Evolutionary conservation across 2,797 vertebrate genomes (phyloP).

Genomic region (Eidolon dupreanum): DNA sequence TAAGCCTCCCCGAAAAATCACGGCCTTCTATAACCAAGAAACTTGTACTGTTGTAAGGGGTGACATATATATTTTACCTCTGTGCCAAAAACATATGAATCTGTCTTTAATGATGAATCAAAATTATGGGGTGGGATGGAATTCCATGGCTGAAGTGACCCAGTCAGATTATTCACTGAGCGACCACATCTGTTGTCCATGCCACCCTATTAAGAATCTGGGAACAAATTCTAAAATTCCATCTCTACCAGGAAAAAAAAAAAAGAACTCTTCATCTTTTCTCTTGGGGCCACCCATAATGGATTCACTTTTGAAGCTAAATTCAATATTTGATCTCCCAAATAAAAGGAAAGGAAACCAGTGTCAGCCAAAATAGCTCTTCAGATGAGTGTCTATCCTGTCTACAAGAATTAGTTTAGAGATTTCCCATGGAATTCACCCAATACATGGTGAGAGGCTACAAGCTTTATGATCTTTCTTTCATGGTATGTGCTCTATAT

Average conservation of each 20-base stretch:
- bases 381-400: neutral
- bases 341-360: slow-evolving; percentile 40
- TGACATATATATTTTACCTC: neutral
- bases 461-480: neutral
- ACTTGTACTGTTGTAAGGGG: neutral
- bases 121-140: neutral
- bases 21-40: neutral
- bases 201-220: neutral
- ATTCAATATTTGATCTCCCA: slow-evolving; percentile 3
- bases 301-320: slow-evolving; percentile 42
- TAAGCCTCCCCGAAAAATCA: neutral
- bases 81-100: neutral
- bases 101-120: neutral
- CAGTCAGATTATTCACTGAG: neutral
- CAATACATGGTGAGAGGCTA: neutral
- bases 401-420: slow-evolving; percentile 42
- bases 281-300: neutral
- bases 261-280: neutral
- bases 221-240: neutral
- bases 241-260: neutral
- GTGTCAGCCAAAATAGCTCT: slow-evolving; percentile 28
- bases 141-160: neutral
- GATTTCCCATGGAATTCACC: neutral
- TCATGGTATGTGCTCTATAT: neutral
- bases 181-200: neutral